Conservation (phyloP, 1,140 invertebrate genomes). For the Catajapyx aquilonaris region DNA sequence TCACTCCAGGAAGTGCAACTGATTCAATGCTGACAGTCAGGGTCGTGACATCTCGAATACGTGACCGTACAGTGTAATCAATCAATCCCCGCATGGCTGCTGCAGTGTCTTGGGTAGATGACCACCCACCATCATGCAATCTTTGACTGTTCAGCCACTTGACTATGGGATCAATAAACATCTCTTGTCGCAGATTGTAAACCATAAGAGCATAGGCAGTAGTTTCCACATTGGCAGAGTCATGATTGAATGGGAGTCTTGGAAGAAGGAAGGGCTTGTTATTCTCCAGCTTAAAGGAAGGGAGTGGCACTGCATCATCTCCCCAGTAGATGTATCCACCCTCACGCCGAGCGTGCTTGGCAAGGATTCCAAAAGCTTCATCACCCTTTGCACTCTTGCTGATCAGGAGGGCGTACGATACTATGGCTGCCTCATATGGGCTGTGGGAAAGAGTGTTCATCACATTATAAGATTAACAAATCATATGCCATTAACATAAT, state of each 20-base stretch:
- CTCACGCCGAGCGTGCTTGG: constrained; percentile 35
- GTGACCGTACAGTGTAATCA: constrained; percentile 66
- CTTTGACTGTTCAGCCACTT: constrained; percentile 83
- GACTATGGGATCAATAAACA: constrained; percentile 62
- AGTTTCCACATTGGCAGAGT: constrained; percentile 76
- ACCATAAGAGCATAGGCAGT: constrained; percentile 82
- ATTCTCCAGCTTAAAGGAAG: constrained; percentile 66
- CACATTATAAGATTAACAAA: no score
- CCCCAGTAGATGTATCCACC: constrained; percentile 74
- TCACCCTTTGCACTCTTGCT: constrained; percentile 58
- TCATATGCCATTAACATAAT: no score
- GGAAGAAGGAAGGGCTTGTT: constrained; percentile 77
- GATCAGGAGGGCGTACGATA: constrained; percentile 63
- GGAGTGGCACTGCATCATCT: constrained; percentile 45
- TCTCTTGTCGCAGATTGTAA: constrained; percentile 61
- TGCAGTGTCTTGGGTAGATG: constrained; percentile 80
- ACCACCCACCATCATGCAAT: constrained; percentile 81
- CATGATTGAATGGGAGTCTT: constrained; percentile 63
- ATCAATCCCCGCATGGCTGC: constrained; percentile 73
- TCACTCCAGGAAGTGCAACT: constrained; percentile 46
- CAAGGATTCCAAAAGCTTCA: constrained; percentile 53
- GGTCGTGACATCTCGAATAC: constrained; percentile 68
- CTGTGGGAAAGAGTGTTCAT: no score
- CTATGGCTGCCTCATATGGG: constrained; percentile 67
- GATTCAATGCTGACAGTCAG: constrained; percentile 63